These are phyloP conservation scores for Acrossocheilus fasciatus DNA, from an alignment of 2,797 vertebrate genomes.

Conservation along the genomic window DNA sequence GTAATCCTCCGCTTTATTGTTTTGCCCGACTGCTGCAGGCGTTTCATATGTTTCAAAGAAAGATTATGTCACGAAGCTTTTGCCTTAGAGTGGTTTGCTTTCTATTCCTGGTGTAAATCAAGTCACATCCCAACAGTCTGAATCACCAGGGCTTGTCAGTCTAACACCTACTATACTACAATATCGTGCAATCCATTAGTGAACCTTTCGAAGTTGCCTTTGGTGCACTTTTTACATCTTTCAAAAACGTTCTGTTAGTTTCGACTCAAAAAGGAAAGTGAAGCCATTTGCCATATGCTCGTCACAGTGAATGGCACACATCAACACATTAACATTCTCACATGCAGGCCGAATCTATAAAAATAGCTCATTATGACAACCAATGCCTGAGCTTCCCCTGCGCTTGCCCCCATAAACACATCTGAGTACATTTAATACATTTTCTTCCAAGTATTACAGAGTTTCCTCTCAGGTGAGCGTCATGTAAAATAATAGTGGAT, in stretches of 20 bases:
- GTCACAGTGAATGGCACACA: conserved; percentile 3
- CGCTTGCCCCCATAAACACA: conserved; percentile 7
- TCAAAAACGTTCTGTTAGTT: conserved; percentile 11
- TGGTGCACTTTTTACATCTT: conserved; percentile 5
- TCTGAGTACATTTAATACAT: conserved; percentile 20
- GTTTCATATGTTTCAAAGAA: conserved; percentile 31
- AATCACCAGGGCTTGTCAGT: conserved; percentile 9
- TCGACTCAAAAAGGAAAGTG: not conserved
- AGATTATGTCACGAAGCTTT: conserved; percentile 42
- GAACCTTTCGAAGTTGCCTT: conserved; percentile 16
- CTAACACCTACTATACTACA: conserved; percentile 31
- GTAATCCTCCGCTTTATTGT: conserved; percentile 35
- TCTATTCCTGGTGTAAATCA: conserved; percentile 37
- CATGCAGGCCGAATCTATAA: conserved; percentile 19
- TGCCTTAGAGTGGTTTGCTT: conserved; percentile 12
- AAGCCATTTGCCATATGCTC: not conserved
- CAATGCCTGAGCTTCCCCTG: not conserved
- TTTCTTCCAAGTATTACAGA: conserved; percentile 31
- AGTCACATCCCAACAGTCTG: conserved; percentile 27
- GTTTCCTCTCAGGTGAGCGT: conserved; percentile 33
- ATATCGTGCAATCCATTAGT: conserved; percentile 27
- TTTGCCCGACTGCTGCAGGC: conserved; percentile 5
- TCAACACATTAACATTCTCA: conserved; percentile 14
- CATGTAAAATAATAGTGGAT: conserved; percentile 26
- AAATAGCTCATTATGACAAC: conserved; percentile 19